Evolutionary conservation across 2,797 vertebrate species (phyloP).

Genomic region (Acrocephalus scirpaceus): DNA sequence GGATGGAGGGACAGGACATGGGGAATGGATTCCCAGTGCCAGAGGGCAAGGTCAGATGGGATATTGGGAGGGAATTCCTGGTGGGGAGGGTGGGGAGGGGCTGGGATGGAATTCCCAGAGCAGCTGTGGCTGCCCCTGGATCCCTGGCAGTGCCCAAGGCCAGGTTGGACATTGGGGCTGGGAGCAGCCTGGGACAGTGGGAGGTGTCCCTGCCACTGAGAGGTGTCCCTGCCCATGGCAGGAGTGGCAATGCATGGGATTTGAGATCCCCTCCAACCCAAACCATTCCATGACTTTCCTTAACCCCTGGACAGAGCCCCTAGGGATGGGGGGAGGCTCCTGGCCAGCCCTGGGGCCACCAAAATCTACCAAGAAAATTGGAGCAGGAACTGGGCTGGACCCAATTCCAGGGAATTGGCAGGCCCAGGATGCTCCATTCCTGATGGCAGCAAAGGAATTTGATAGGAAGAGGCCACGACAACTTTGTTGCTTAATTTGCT

Average conservation of each 20-base stretch:
- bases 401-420: rapidly evolving
- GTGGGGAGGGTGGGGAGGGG: rapidly evolving
- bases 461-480: not conserved
- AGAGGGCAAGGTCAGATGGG: not conserved
- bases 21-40: not conserved
- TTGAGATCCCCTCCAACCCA: not conserved
- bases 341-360: not conserved
- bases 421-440: not conserved
- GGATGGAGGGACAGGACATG: not conserved
- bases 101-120: rapidly evolving
- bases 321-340: not conserved
- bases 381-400: not conserved
- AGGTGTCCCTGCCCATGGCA: not conserved
- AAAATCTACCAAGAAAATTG: not conserved
- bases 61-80: not conserved
- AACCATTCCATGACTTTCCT: not conserved
- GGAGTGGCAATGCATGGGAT: rapidly evolving
- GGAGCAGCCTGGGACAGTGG: not conserved
- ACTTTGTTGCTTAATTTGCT: not conserved
- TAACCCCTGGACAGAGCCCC: not conserved
- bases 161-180: not conserved
- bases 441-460: not conserved
- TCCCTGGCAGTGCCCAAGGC: not conserved
- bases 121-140: not conserved
- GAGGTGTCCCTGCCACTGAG: not conserved